Evolutionary conservation across 2,888 invertebrate genomes (phyloP).

Genomic region (Noctua janthina): DNA sequence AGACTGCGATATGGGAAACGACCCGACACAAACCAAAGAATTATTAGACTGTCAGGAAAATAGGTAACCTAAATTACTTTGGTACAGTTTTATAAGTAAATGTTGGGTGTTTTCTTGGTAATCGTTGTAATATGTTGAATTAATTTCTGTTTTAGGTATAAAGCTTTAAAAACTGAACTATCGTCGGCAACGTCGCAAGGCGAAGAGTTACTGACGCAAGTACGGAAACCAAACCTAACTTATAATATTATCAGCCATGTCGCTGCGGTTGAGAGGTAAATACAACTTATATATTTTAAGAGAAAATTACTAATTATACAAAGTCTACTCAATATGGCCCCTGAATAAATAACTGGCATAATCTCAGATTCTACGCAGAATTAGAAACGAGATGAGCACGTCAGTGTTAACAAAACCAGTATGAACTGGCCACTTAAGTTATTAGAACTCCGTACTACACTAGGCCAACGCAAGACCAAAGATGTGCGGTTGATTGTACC

Average conservation of each 20-base stretch:
- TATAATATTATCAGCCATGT: slow-evolving; percentile 95
- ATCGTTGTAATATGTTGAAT: slow-evolving; percentile 12
- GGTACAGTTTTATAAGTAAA: slow-evolving; percentile 8
- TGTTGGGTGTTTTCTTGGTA: background rate
- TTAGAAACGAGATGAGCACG: background rate
- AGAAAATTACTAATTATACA: background rate
- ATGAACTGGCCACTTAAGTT: background rate
- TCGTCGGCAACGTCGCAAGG: slow-evolving; percentile 96
- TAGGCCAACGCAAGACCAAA: background rate
- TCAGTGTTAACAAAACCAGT: background rate
- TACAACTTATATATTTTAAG: slow-evolving; percentile 7
- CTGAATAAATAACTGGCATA: background rate
- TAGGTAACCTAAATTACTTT: slow-evolving; percentile 84
- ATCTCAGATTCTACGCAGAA: background rate
- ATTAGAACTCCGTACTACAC: background rate
- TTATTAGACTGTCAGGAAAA: slow-evolving; percentile 95
- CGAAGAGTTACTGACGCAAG: slow-evolving; percentile 94
- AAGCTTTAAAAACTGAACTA: slow-evolving; percentile 95
- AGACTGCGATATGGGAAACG: slow-evolving; percentile 98
- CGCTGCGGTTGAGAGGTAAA: slow-evolving; percentile 96
- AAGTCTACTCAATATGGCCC: background rate
- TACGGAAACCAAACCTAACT: slow-evolving; percentile 92
- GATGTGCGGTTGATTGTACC: background rate
- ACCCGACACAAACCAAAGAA: slow-evolving; percentile 96
- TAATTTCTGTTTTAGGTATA: slow-evolving; percentile 88